Base-by-base conservation (phyloP, 2,797 vertebrate species). In the Pampus argenteus region DNA sequence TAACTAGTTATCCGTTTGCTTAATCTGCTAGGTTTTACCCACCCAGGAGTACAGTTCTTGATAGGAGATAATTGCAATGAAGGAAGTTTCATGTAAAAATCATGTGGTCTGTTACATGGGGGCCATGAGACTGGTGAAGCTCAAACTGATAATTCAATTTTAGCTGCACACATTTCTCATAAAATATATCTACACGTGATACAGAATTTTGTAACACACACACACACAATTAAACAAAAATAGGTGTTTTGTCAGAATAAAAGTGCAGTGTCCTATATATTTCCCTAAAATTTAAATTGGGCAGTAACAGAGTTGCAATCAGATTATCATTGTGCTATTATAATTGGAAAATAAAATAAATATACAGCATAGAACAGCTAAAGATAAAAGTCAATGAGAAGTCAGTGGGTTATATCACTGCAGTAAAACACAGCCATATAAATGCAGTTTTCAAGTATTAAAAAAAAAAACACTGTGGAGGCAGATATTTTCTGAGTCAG, bases 31-130 rank as follows among this genome's bases (percentile, higher is more conserved):
- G 15, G 57, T 38, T 55, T 47, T 10, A 36, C 34, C 31, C n/a
- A 34, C 45, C 34, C 14, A 58, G 11, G 49, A 63, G 42, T 25
- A n/a, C 17, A 55, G 28, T 44, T 34, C 50, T 51, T 18, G 34
- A 57, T 28, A 61, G 42, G 9, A 17, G 47, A 71, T 38, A 47
- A 66, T 36, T 58, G 66, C 50, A 56, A 18, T 42, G 45, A 76
- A 45, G 38, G 25, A 23, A 17, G 22, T 62, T 75, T 72, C 63
- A 71, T 82, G 55, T 68, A 62, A 66, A 79, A 81, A 74, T 82
- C 36, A 72, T 66, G 45, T 66, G 45, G 25, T 51, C 25, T 72
- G 31, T 61, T 67, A 34, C 13, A 58, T 28, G n/a, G 14, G 14
- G 45, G 65, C 54, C 2, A 1, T 10, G 23, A 2, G 42, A 55